These are phyloP conservation scores for Cephonodes hylas DNA, from an alignment of 2,888 invertebrate genomes.

Conservation along the genomic window DNA sequence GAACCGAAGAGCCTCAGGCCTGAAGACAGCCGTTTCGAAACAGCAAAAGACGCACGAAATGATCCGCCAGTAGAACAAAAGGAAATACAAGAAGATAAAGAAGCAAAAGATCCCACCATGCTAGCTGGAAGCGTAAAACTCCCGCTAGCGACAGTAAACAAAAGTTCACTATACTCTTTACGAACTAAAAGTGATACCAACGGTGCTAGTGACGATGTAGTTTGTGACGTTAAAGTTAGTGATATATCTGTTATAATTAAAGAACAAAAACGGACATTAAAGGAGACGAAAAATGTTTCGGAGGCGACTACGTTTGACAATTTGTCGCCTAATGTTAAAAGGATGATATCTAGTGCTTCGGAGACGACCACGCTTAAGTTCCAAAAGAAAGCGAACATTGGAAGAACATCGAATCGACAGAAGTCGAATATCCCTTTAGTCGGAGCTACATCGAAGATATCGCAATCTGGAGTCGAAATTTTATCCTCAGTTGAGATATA, in stretches of 20 bases:
- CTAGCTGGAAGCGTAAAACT: slow-evolving; percentile 67
- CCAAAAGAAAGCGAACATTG: slow-evolving; percentile 64
- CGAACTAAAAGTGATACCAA: slow-evolving; percentile 72
- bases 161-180: slow-evolving; percentile 65
- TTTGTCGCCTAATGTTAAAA: slow-evolving; percentile 82
- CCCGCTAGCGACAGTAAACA: slow-evolving; percentile 65
- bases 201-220: slow-evolving; percentile 53
- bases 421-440: slow-evolving; percentile 74
- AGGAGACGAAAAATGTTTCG: slow-evolving; percentile 50
- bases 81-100: slow-evolving; percentile 26
- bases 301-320: slow-evolving; percentile 72
- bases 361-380: slow-evolving; percentile 67
- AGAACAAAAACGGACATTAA: slow-evolving; percentile 57
- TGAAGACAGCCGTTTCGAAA: slow-evolving; percentile 56
- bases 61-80: slow-evolving; percentile 61
- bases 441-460: slow-evolving; percentile 76
- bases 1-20: slow-evolving; percentile 69
- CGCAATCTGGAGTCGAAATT: slow-evolving; percentile 74
- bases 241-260: slow-evolving; percentile 47
- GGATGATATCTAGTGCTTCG: slow-evolving; percentile 81
- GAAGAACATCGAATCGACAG: slow-evolving; percentile 60
- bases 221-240: slow-evolving; percentile 54
- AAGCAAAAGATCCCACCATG: slow-evolving; percentile 57
- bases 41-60: slow-evolving; percentile 76
- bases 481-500: slow-evolving; percentile 73